phyloP scores from a whole-genome alignment of 2,888 invertebrate species.

The Leucoptera coffeella region DNA sequence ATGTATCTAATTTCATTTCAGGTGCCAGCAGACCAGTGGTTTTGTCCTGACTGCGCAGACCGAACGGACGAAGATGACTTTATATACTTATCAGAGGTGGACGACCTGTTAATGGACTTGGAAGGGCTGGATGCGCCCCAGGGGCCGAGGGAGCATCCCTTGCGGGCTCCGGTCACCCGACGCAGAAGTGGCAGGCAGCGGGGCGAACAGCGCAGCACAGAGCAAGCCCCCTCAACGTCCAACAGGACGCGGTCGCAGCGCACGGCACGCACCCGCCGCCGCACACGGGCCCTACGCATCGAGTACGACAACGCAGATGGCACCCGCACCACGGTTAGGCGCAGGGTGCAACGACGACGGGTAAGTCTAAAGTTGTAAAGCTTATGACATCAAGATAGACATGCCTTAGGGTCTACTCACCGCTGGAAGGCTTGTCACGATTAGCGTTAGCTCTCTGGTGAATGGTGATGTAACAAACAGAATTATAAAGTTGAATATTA shows the following conservation, averaged over 20 bases:
- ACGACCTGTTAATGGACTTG: conserved; percentile 36
- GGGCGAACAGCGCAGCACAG: conserved; percentile 5
- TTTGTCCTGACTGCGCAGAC: conserved; percentile 64
- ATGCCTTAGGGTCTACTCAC: too few relatives aligned
- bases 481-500: too few relatives aligned
- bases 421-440: too few relatives aligned
- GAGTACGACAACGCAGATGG: conserved; percentile 10
- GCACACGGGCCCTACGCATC: conserved; percentile 9
- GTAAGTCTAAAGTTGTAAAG: too few relatives aligned
- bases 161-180: conserved; percentile 10
- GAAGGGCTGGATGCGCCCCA: conserved; percentile 13
- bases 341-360: too few relatives aligned
- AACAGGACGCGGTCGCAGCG: conserved; percentile 4
- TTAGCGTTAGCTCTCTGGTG: too few relatives aligned
- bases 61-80: conserved; percentile 15
- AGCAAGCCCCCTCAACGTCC: conserved; percentile 17
- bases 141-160: conserved; percentile 15
- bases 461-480: too few relatives aligned
- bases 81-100: conserved; percentile 21
- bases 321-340: conserved; percentile 9
- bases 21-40: conserved; percentile 82
- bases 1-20: too few relatives aligned
- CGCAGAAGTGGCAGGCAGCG: conserved; percentile 6
- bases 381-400: too few relatives aligned
- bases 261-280: conserved; percentile 4